These are phyloP conservation scores for Linepithema humile DNA, from an alignment of 1,140 invertebrate species.

Conservation along the genomic window DNA sequence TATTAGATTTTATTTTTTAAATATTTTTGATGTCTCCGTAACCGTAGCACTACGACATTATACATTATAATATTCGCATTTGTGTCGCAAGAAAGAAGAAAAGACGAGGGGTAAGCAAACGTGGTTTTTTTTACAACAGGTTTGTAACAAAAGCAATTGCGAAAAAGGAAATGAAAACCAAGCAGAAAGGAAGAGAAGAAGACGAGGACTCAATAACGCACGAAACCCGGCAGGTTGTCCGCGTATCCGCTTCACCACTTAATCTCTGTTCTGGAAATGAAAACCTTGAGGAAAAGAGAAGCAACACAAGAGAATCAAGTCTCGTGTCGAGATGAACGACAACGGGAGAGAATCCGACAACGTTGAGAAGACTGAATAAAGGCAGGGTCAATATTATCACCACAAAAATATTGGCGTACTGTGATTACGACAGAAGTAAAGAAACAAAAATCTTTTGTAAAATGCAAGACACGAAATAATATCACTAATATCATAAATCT, in stretches of 20 bases:
- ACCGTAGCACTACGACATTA: no score
- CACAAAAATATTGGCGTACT: slow-evolving; percentile 19
- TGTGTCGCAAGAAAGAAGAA: background rate
- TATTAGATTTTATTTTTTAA: no score
- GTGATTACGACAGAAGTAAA: background rate
- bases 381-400: slow-evolving; percentile 21
- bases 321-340: slow-evolving; percentile 15
- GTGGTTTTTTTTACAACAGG: slow-evolving; percentile 10
- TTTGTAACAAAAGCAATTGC: slow-evolving; percentile 41
- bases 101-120: background rate
- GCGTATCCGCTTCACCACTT: slow-evolving; percentile 24
- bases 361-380: slow-evolving; percentile 11
- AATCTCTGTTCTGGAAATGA: slow-evolving; percentile 57
- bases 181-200: background rate
- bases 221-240: slow-evolving; percentile 36
- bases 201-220: slow-evolving; percentile 44
- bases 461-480: background rate
- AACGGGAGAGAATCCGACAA: slow-evolving; percentile 8
- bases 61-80: no score
- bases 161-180: slow-evolving; percentile 25
- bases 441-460: background rate
- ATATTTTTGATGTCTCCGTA: no score
- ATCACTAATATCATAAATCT: background rate
- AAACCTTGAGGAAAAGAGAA: slow-evolving; percentile 41
- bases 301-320: slow-evolving; percentile 3